Conservation (phyloP, 2,797 vertebrate genomes). For the Tamandua tetradactyla region DNA sequence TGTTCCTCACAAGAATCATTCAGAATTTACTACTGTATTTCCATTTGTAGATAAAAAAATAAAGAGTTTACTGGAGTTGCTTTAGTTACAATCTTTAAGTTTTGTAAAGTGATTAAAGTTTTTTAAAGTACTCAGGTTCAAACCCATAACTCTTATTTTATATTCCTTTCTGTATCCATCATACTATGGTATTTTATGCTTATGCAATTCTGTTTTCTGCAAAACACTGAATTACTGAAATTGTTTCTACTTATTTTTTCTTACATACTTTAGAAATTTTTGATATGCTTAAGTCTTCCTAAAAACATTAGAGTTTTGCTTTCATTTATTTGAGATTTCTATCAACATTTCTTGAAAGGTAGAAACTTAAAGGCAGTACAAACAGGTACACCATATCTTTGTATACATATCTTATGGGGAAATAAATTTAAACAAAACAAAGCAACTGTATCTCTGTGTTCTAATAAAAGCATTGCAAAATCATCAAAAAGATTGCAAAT, state of each 20-base stretch:
- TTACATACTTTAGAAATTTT: neutral
- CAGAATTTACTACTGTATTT: neutral
- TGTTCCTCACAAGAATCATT: neutral
- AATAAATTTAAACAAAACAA: neutral
- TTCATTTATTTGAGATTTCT: neutral
- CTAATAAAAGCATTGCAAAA: neutral
- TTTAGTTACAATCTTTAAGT: neutral
- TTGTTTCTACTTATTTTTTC: neutral
- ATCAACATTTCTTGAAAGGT: neutral
- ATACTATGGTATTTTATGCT: neutral
- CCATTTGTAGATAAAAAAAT: neutral
- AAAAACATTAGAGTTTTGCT: neutral
- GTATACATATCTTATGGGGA: neutral
- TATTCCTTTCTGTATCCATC: neutral
- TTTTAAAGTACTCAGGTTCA: neutral
- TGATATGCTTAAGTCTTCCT: neutral
- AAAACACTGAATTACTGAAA: neutral
- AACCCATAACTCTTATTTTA: neutral
- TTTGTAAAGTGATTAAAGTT: neutral
- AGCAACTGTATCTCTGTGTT: neutral
- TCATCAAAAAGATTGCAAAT: neutral
- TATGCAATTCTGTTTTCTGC: neutral
- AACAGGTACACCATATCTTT: neutral
- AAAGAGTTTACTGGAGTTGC: neutral
- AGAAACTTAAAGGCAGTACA: neutral